phyloP scores from a whole-genome alignment of 2,888 invertebrate species.

The Melikaiella ostensackeni region DNA sequence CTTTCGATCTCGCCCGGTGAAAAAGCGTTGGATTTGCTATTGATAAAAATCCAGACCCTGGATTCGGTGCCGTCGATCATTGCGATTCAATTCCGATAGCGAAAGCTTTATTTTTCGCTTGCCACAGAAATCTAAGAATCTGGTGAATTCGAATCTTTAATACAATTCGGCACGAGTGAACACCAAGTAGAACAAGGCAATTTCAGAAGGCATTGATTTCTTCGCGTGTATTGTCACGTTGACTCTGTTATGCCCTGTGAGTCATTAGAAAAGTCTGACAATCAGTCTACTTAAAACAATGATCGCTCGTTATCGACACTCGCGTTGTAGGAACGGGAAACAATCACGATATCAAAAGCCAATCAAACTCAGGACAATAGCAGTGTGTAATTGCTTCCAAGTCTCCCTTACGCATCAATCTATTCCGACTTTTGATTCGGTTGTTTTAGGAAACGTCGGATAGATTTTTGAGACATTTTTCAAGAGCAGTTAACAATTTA shows the following conservation, averaged over 20 bases:
- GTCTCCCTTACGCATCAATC: constrained; percentile 12
- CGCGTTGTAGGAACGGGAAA: constrained; percentile 35
- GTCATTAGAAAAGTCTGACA: constrained; percentile 46
- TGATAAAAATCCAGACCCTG: constrained; percentile 36
- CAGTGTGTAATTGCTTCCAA: constrained; percentile 21
- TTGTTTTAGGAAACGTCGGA: neutral
- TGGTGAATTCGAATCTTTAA: constrained; percentile 51
- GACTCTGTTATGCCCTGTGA: constrained; percentile 55
- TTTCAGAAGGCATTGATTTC: constrained; percentile 73
- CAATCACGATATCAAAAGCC: constrained; percentile 28
- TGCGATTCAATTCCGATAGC: constrained; percentile 34
- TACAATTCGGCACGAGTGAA: constrained; percentile 69
- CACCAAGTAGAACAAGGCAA: constrained; percentile 72
- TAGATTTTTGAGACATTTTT: neutral
- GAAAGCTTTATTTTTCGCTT: neutral
- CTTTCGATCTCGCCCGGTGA: constrained; percentile 32
- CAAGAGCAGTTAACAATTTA: neutral
- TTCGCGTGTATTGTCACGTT: constrained; percentile 71
- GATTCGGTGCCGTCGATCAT: constrained; percentile 34
- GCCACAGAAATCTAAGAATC: constrained; percentile 45
- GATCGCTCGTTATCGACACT: constrained; percentile 42
- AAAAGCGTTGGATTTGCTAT: constrained; percentile 32
- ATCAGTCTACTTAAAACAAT: constrained; percentile 38
- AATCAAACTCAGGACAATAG: constrained; percentile 35
- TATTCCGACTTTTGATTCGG: neutral